phyloP scores from a whole-genome alignment of 2,888 invertebrate genomes.

The Dexiosoma caninum region DNA sequence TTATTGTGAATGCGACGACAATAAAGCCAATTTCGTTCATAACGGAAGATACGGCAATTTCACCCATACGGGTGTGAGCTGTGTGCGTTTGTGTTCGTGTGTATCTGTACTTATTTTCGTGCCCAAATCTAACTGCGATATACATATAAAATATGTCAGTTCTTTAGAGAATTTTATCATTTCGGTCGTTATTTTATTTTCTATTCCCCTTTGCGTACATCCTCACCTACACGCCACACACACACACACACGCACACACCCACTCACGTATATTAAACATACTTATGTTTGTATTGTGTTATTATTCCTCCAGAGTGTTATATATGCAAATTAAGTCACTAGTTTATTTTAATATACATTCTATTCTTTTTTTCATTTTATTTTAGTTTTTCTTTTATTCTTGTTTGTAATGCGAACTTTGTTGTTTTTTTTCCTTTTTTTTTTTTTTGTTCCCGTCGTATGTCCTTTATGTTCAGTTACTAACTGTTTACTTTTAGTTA shows the following conservation, averaged over 20 bases:
- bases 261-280: no score
- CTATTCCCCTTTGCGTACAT: conserved; percentile 13
- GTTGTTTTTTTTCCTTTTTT: not conserved
- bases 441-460: no score
- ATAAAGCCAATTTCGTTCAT: not conserved
- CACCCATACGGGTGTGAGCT: not conserved
- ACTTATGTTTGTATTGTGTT: conserved; percentile 45
- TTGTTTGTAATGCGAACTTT: no score
- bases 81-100: not conserved
- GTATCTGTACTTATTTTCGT: no score
- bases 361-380: not conserved
- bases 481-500: conserved; percentile 52
- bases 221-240: not conserved
- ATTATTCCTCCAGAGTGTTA: conserved; percentile 73
- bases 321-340: conserved; percentile 75
- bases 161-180: conserved; percentile 72
- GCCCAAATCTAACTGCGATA: no score
- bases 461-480: not conserved
- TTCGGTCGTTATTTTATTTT: conserved; percentile 60
- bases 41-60: not conserved
- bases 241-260: not conserved
- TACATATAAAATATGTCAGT: conserved; percentile 49
- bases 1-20: no score
- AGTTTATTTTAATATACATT: conserved; percentile 61
- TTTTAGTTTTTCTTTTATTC: not conserved